Conservation (phyloP, 2,888 invertebrate genomes). For the Xestia xanthographa region DNA sequence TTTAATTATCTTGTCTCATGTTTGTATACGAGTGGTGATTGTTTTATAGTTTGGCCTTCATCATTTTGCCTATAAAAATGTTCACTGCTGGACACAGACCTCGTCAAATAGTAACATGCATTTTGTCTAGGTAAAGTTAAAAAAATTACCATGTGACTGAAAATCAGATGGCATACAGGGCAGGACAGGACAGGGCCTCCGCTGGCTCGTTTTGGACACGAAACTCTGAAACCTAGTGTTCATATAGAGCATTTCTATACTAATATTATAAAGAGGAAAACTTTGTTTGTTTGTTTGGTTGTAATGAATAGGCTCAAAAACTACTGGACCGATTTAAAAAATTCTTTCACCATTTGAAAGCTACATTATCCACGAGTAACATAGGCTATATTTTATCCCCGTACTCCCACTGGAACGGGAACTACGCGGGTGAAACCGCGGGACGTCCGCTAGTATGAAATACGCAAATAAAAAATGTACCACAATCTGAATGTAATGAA, state of each 20-base stretch:
- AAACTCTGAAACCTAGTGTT: background rate
- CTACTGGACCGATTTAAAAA: too few species aligned
- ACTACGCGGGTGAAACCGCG: too few species aligned
- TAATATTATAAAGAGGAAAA: too few species aligned
- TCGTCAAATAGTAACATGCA: background rate
- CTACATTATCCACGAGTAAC: too few species aligned
- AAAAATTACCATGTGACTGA: background rate
- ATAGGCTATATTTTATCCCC: too few species aligned
- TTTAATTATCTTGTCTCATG: background rate
- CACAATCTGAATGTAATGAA: background rate
- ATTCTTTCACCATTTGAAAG: too few species aligned
- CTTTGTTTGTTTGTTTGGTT: too few species aligned
- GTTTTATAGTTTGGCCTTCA: background rate
- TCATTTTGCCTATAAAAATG: background rate
- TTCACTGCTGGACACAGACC: background rate
- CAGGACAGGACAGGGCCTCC: too few species aligned
- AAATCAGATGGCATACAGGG: background rate
- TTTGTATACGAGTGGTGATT: background rate
- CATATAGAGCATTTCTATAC: too few species aligned
- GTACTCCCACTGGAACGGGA: too few species aligned
- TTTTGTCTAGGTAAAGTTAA: background rate
- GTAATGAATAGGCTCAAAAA: too few species aligned
- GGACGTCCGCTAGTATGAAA: too few species aligned
- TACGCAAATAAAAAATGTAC: background rate
- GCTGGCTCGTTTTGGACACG: background rate